A percentile compares a stretch with the other conserved stretches of the same genome.
Conservation (phyloP, 2,888 invertebrate species). For the Dasysyrphus tricinctus region DNA sequence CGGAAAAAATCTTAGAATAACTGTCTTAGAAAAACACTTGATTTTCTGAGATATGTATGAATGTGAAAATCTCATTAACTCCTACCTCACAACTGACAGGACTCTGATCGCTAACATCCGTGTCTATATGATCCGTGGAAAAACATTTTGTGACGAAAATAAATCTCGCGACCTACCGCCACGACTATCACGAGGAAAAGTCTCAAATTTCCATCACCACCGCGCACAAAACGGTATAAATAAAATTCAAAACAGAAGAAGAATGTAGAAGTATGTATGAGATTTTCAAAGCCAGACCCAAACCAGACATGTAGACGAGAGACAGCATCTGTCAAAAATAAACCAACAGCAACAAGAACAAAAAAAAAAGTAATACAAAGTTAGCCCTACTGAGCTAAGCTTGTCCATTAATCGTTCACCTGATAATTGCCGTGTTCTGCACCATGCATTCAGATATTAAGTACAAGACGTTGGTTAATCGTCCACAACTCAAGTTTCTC, state of each 20-base stretch:
- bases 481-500: slow-evolving; percentile 47
- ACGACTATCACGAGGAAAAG: slow-evolving; percentile 46
- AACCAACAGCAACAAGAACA: neutral
- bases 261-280: slow-evolving; percentile 19
- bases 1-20: slow-evolving; percentile 37
- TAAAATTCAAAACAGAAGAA: slow-evolving; percentile 30
- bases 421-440: slow-evolving; percentile 75
- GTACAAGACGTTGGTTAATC: slow-evolving; percentile 70
- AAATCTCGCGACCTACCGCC: slow-evolving; percentile 58
- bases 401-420: slow-evolving; percentile 73
- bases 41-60: slow-evolving; percentile 48
- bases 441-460: slow-evolving; percentile 72
- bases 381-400: slow-evolving; percentile 63
- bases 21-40: slow-evolving; percentile 73
- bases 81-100: slow-evolving; percentile 65
- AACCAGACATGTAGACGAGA: slow-evolving; percentile 10
- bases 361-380: slow-evolving; percentile 16
- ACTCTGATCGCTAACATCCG: slow-evolving; percentile 73
- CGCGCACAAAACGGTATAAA: neutral
- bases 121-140: slow-evolving; percentile 54
- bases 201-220: slow-evolving; percentile 65
- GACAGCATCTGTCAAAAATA: slow-evolving; percentile 37
- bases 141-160: slow-evolving; percentile 72
- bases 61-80: slow-evolving; percentile 74
- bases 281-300: neutral